Conservation (phyloP, 2,113 vertebrate species). For the Patagioenas fasciata region DNA sequence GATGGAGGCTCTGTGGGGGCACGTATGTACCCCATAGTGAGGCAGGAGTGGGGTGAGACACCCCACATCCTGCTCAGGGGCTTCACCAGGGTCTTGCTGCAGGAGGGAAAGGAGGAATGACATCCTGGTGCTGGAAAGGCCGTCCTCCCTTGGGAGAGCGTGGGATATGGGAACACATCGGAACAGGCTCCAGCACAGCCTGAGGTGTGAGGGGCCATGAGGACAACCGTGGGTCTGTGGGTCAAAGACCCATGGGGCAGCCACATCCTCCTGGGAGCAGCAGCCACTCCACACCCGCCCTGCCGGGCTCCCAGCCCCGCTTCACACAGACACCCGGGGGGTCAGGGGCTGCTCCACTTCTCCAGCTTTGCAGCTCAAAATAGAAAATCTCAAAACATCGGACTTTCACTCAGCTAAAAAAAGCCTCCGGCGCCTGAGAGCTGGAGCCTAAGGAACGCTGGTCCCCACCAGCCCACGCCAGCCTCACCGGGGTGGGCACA, state of each 20-base stretch:
- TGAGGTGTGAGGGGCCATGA: not conserved
- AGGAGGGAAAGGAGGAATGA: not conserved
- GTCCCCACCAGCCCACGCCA: accelerated
- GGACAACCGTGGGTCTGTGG: not conserved
- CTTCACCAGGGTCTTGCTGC: not conserved
- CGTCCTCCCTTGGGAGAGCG: accelerated
- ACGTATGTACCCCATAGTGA: accelerated
- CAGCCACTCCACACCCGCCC: conserved; percentile 59
- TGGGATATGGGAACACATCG: not conserved
- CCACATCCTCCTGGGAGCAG: not conserved
- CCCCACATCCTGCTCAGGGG: not conserved
- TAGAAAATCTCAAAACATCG: conserved; percentile 64
- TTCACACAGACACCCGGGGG: not conserved
- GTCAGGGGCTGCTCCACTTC: conserved; percentile 12
- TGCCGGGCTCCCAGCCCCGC: not conserved
- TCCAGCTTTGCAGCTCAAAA: conserved; percentile 54
- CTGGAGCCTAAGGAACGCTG: not conserved
- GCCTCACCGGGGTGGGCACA: accelerated
- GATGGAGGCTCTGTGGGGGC: not conserved
- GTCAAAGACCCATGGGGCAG: not conserved
- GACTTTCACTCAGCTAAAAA: conserved; percentile 51
- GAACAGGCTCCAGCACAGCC: not conserved
- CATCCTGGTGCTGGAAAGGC: not conserved
- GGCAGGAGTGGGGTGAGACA: not conserved
- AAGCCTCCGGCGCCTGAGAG: conserved; percentile 3